phyloP scores from a whole-genome alignment of 2,888 invertebrate genomes.

The Drosophila subsilvestris region DNA sequence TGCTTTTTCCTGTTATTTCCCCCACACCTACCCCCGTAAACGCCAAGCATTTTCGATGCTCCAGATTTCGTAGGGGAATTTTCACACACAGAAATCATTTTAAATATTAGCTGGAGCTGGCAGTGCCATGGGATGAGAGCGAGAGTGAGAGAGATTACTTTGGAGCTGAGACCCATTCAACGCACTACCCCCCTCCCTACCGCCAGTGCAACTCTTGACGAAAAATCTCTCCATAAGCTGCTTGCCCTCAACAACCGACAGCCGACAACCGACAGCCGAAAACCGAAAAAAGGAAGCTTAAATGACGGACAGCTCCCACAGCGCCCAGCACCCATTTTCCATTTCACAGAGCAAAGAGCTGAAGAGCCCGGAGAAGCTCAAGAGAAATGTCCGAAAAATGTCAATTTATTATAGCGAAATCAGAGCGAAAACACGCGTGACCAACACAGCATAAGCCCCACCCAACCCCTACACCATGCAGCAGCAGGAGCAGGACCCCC shows the following conservation, averaged over 20 bases:
- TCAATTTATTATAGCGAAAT: conserved; percentile 68
- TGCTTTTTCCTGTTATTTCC: conserved; percentile 40
- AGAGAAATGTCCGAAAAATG: conserved; percentile 60
- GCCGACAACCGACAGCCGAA: conserved; percentile 11
- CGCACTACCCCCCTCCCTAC: not conserved
- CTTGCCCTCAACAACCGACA: conserved; percentile 16
- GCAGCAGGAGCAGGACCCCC: not conserved
- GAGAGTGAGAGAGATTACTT: not conserved
- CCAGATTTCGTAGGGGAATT: conserved; percentile 3
- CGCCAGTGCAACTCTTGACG: conserved; percentile 19
- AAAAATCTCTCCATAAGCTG: conserved; percentile 25
- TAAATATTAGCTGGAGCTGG: not conserved
- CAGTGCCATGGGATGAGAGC: not conserved
- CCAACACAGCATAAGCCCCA: conserved; percentile 39
- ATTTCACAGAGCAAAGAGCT: conserved; percentile 17
- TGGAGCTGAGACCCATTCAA: not conserved
- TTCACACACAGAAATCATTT: not conserved
- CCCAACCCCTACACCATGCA: not conserved
- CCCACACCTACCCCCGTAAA: not conserved
- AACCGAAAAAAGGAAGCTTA: conserved; percentile 31
- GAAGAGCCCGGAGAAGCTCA: conserved; percentile 16
- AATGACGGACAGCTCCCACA: conserved; percentile 52
- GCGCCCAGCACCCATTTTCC: not conserved
- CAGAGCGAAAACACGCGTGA: conserved; percentile 58
- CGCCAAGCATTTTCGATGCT: conserved; percentile 33